Evolutionary conservation across 2,797 vertebrate genomes (phyloP), one percentile per base, ranked within the genome.

Genomic region (Rhinella marina): DNA sequence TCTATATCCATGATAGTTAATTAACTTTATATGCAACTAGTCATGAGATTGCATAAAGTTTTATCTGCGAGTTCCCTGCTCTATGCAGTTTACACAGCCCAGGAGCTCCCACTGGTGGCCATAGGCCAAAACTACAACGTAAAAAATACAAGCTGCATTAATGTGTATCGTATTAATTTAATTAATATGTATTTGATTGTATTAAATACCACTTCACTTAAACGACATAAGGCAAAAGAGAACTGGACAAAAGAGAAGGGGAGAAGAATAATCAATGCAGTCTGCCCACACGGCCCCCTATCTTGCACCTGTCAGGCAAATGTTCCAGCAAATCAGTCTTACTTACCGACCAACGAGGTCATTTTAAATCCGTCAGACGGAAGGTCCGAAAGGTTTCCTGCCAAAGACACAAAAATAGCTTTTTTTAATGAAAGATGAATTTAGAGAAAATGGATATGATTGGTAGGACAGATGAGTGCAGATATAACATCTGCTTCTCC

Each of bases 331-430:
- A 56, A 56, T 72, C 48, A 27, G 48, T 25, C 48, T 68, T 72
- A 88, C 87, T 85, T 88, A 85, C 82, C 82, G 12, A 72, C 73
- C 73, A 84, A 23, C 10, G 82, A 81, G 73, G 72, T 81, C 82
- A 81, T 84, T 68, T 64, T 88, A 75, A 73, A 85, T 81, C 82
- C 77, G 13, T 88, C 87, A 50, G 82, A 10, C n/a, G 62, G 23
- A 32, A 81, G 32, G 23, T 85, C 87, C 50, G 64, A 27, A 12
- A 68, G 11, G 27, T 61, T 88, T 72, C 82, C 87, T 88, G n/a
- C 17, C 23, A 82, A 57, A 83, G n/a, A 82, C 23, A 66, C 3
- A 70, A 68, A 86, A 70, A 29, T 13, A 62, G 41, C 2, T 10
- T 83, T 56, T 83, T 56, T 83, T 27, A 81, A 16, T 64, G 13